Base-by-base conservation (phyloP, 2,888 invertebrate genomes). In the Orchestes rusci region DNA sequence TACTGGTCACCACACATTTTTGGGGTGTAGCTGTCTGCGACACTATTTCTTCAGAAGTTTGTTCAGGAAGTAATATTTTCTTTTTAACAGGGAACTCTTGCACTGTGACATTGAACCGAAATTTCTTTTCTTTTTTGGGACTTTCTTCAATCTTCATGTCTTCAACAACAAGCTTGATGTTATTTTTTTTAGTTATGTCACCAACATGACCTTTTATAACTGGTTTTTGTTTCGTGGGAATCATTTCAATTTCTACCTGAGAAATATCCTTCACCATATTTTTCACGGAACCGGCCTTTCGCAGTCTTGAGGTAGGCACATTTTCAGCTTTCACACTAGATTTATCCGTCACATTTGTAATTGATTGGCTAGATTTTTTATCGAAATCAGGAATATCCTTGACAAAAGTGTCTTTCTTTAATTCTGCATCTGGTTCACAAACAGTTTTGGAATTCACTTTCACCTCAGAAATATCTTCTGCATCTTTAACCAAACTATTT, bases 131-230 rank as follows among this genome's bases (percentile, higher is more conserved):
- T 16, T 55, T 58, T 18, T 43, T 46, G 4, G 50, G 50, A 36
- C 70, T 72, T 67, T 80, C 79, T 62, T 80, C 79, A 12, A 82
- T 76, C 17, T 71, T 71, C 23, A 43, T 28, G 56, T 77, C 72
- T 58, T 76, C 76, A 23, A 79, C 67, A 39, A 71, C 66, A 51
- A 74, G 73, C 63, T 76, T 78, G 18, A 77, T 61, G 5, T 70
- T 70, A 52, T 68, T 70, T 45, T 61, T 66, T 34, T 71, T 61
- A 37, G 71, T 70, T 31, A 77, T 61, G 56, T 76, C 51, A 12
- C 48, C 56, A 4, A 77, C 73, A 1, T 72, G 69, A 8, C 72
- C 65, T 7, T 76, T 76, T 16, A 77, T 76, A 38, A 74, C 72
- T 8, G 71, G 65, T 67, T 73, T 77, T 31, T 35, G 39, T 32